Base-by-base conservation (phyloP, 1,140 invertebrate genomes). In the Orchestia grillus region DNA sequence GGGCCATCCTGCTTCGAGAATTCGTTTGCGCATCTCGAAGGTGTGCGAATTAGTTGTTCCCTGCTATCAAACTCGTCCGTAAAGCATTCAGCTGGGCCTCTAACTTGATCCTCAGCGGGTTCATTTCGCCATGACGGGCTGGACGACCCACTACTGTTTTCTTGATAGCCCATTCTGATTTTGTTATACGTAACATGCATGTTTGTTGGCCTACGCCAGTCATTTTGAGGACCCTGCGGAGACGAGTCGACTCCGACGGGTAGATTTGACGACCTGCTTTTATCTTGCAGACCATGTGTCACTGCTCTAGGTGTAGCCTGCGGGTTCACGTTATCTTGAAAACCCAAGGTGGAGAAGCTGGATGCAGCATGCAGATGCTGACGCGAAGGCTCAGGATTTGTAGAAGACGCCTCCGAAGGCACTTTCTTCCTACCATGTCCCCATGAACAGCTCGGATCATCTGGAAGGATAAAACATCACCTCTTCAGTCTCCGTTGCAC, bases 391-490 rank as follows among this genome's bases (percentile, higher is more conserved):
- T 90, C 43, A 4, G 88, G 88, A 43, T 90, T 44, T 42, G 88
- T 36, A 41, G 88, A 41, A 90, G 88, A 90, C 88, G 41, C 36
- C 88, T 11, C 43, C 88, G 88, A 11, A 90, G 23, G 43, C 88
- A 41, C 42, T 41, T 90, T 42, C 88, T 90, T 41, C 88, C 88
- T 90, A 90, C 88, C 88, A 42, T 90, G 41, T 42, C 43, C 41
- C n/a, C 41, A 23, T 90, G 88, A 90, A 90, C 88, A 90, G 88
- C 88, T 90, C 88, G 88, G n/a, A 41, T 90, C 41, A 90, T 44
- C 88, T 90, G 88, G 88, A 90, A 90, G 88, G 88, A 90, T 90
- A 90, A 77, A 90, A 90, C 88, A 90, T 90, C 88, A 90, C 88
- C 88, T 90, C 88, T 90, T 90, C 43, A 90, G 88, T 90, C 88